Conservation (phyloP, 2,797 vertebrate species). For the Emydoidea blandingii region DNA sequence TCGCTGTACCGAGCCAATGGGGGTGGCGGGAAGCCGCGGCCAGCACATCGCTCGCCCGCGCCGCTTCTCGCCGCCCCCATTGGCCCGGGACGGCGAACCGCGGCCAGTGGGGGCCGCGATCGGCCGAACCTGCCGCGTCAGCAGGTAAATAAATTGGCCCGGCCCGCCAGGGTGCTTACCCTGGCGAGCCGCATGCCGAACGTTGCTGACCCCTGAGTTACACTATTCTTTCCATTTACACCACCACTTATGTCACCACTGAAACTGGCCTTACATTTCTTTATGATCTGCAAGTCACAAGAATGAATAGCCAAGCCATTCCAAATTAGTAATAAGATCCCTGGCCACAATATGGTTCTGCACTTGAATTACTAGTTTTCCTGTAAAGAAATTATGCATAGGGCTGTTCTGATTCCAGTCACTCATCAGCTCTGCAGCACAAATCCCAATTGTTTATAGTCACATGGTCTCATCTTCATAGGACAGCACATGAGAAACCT, state of each 20-base stretch:
- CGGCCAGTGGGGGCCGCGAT: no score
- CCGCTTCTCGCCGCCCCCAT: no score
- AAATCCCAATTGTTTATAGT: constrained; percentile 22
- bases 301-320: neutral
- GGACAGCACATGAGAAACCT: constrained; percentile 41
- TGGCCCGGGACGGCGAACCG: no score
- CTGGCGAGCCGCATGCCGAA: no score
- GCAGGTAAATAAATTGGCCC: no score
- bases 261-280: constrained; percentile 13
- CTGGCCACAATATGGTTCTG: neutral
- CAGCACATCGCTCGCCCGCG: no score
- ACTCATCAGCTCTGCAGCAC: neutral
- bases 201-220: neutral
- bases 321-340: neutral
- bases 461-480: neutral
- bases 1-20: no score
- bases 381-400: constrained; percentile 4
- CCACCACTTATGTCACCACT: neutral
- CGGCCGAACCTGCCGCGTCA: no score
- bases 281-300: neutral
- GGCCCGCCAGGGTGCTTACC: no score
- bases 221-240: constrained; percentile 30
- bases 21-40: no score
- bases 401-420: neutral
- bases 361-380: neutral